Conservation (phyloP, 2,888 invertebrate species). For the Chrysodeixis includens region DNA sequence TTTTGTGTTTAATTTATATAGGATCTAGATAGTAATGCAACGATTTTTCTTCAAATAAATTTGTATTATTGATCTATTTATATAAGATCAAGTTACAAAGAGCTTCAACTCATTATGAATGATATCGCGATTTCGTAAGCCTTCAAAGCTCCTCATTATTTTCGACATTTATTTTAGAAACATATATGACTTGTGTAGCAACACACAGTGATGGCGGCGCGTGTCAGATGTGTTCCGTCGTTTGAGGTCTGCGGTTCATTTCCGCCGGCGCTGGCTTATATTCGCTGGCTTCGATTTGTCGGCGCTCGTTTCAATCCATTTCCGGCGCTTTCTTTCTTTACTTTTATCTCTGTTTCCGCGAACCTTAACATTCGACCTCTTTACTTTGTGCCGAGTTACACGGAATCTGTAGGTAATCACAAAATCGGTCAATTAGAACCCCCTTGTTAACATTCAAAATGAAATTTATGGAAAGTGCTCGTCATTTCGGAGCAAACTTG, state of each 20-base stretch:
- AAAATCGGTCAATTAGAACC: conserved; percentile 23
- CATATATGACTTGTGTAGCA: neutral
- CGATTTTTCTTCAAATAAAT: no score
- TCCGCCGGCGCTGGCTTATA: conserved; percentile 35
- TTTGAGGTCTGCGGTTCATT: conserved; percentile 32
- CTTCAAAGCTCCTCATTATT: no score
- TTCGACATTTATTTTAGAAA: neutral
- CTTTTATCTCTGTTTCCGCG: conserved; percentile 17
- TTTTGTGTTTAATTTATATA: no score
- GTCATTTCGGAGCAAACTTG: conserved; percentile 39
- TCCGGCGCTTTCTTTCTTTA: conserved; percentile 36
- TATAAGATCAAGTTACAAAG: no score
- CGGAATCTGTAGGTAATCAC: neutral
- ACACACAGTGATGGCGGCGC: neutral
- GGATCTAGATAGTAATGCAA: no score
- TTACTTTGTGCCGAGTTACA: neutral
- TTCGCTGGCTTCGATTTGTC: conserved; percentile 18
- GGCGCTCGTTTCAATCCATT: conserved; percentile 39
- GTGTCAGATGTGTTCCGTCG: neutral
- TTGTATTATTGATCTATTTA: no score
- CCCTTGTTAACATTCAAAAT: conserved; percentile 36
- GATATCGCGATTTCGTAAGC: no score
- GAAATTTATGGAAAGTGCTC: conserved; percentile 27
- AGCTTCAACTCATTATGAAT: no score
- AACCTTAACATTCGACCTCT: neutral